Base-by-base conservation (phyloP, 2,113 vertebrate species). In the Centropristis striata region DNA sequence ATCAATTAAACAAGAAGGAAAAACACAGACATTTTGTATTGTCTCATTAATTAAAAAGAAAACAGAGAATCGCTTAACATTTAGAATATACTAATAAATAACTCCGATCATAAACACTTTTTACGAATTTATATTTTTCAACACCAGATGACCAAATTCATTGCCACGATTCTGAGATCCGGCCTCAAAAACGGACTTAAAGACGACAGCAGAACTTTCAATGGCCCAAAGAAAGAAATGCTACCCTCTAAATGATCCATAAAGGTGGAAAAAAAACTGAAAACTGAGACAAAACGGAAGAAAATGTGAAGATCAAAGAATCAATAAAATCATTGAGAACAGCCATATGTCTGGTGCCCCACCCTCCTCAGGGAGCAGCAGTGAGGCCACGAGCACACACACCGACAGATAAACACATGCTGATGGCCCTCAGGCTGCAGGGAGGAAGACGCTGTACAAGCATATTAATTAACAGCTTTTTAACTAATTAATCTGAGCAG, bases 391-490 rank as follows among this genome's bases (percentile, higher is more conserved):
- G 8, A 79, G 44, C 39, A 10, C 75, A 81, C 42, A 32, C 79
- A 77, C 70, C 71, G 77, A 87, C 84, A 87, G 54, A 86, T 53
- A 81, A 70, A 88, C 90, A 91, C 76, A 83, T 63, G 59, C 53
- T 10, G 23, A 64, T 8, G 6, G 23, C 28, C 81, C 36, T 61
- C 41, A 5, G 73, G 87, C 71, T 69, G 53, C 78, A 51, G 11
- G 1, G 27, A 88, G 58, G 54, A 81, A 78, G 37, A 66, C 28
- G 21, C 55, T 18, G 16, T 42, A 60, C 67, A 76, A 58, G 18
- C 46, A 57, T 51, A 75, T 82, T 75, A 74, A 86, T 86, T 82
- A 83, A 78, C 37, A 32, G 41, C 41, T 80, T 84, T 71, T 82
- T 73, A 46, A 55, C 46, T 83, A 70, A 88, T 80, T 80, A 15